Evolutionary conservation across 2,113 vertebrate genomes (phyloP).

Genomic region (Misgurnus mizolepis): DNA sequence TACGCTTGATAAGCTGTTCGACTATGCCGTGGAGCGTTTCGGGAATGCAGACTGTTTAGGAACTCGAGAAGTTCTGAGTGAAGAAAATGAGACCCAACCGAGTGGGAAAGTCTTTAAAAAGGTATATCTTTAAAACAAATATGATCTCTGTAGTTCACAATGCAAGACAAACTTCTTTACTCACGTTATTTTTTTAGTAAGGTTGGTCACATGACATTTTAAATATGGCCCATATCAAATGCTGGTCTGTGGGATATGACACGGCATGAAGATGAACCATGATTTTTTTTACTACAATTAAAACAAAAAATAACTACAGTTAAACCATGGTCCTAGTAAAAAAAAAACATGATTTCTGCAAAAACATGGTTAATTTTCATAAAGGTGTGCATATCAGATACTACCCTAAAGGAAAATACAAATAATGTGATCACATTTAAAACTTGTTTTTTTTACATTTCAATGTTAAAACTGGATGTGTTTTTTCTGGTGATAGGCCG

Average conservation of each 20-base stretch:
- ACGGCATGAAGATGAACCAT: too few relatives aligned
- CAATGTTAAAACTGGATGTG: too few relatives aligned
- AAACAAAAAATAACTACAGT: too few relatives aligned
- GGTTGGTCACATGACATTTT: conserved; percentile 1
- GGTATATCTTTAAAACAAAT: conserved; percentile 70
- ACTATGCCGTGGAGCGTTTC: conserved; percentile 83
- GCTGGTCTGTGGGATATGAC: background rate
- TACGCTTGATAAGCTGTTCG: conserved; percentile 92
- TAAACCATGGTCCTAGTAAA: too few relatives aligned
- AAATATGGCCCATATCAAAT: background rate
- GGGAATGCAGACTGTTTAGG: conserved; percentile 84
- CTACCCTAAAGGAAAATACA: too few relatives aligned
- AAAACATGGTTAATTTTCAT: too few relatives aligned
- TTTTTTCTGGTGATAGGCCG: too few relatives aligned
- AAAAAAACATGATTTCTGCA: too few relatives aligned
- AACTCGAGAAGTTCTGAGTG: conserved; percentile 86
- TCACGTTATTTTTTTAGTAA: background rate
- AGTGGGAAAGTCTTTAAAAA: conserved; percentile 98
- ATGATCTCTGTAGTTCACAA: background rate
- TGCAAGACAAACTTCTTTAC: background rate
- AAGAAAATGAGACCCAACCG: conserved; percentile 94
- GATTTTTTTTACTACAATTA: too few relatives aligned
- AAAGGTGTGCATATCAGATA: too few relatives aligned
- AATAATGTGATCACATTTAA: too few relatives aligned
- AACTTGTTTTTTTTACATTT: too few relatives aligned